Evolutionary conservation across 2,797 vertebrate genomes (phyloP), one percentile per base, ranked within the genome.

Genomic region (Eidolon dupreanum): DNA sequence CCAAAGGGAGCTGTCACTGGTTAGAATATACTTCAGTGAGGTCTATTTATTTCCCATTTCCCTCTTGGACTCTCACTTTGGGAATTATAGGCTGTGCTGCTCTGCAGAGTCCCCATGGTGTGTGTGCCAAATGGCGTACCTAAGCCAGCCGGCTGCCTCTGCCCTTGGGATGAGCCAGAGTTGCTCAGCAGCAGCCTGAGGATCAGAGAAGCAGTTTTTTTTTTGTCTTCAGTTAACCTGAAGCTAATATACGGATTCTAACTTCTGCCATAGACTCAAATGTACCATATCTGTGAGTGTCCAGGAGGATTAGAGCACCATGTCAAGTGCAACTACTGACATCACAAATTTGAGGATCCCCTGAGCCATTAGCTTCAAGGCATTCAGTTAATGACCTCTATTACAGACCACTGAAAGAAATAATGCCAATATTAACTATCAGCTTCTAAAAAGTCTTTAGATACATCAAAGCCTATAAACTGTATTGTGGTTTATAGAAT

Each of bases 131-230:
- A 73, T 75, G 86, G 79, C 16, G 3, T 9, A 11, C 70, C 61
- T 87, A 9, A 61, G 61, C 83, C 71, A 82, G 74, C 74, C 81
- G 71, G 90, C 57, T 1, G 5, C 55, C n/a, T 51, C 59, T 26
- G 70, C 96, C 95, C 95, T 90, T 38, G 97, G 96, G 94, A 92
- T n/a, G 59, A 43, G 70, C 22, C 5, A 28, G 93, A 61, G 88
- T 96, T 96, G 97, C 97, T 97, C 96, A 96, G 97, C 95, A 98
- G 96, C 96, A 96, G 97, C 92, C 97, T 17, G 84, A 63, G 73
- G 17, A 55, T 77, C 8, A 51, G 36, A 68, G 41, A 90, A 66
- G 24, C 0, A n/a, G 3, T 2, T 11, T 36, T 77, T 36, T 77
- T 66, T 73, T 68, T 73, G 4, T 46, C 70, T 85, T 59, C 41